phyloP scores from a whole-genome alignment of 2,113 vertebrate genomes.

The Phrynosoma blainvillii region DNA sequence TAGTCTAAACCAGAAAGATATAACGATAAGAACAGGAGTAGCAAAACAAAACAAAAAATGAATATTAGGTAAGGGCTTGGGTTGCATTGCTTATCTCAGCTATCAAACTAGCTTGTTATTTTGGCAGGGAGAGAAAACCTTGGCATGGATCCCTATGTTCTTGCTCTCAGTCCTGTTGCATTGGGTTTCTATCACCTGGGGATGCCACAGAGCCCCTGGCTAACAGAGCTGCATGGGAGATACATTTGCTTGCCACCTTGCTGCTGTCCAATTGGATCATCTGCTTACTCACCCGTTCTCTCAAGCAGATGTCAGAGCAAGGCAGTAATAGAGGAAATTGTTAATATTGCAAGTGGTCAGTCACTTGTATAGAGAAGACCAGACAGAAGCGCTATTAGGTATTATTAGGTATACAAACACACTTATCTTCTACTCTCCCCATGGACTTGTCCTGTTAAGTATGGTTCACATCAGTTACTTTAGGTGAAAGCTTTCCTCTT shows the following conservation, averaged over 20 bases:
- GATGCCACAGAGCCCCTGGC: conserved; percentile 37
- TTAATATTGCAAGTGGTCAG: conserved; percentile 68
- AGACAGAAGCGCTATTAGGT: conserved; percentile 37
- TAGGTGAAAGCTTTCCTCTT: conserved; percentile 21
- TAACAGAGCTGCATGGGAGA: conserved; percentile 52
- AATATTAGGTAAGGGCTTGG: conserved; percentile 18
- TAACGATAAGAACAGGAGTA: not conserved
- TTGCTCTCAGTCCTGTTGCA: conserved; percentile 21
- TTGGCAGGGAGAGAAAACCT: not conserved
- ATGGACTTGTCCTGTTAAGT: conserved; percentile 48
- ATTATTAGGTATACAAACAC: conserved; percentile 38
- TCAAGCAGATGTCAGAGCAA: conserved; percentile 72
- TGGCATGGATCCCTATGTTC: not conserved
- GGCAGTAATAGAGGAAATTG: conserved; percentile 70
- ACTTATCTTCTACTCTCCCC: conserved; percentile 39
- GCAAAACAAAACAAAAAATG: not conserved
- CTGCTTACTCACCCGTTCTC: conserved; percentile 74
- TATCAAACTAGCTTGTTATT: conserved; percentile 12
- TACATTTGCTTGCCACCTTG: conserved; percentile 53
- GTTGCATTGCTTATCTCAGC: not conserved
- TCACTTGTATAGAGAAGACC: conserved; percentile 44
- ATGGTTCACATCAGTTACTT: conserved; percentile 15
- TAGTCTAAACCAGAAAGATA: not conserved
- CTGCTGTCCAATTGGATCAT: conserved; percentile 73
- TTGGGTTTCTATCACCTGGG: conserved; percentile 20